Conservation (phyloP, 2,888 invertebrate species). For the Nineta flava region DNA sequence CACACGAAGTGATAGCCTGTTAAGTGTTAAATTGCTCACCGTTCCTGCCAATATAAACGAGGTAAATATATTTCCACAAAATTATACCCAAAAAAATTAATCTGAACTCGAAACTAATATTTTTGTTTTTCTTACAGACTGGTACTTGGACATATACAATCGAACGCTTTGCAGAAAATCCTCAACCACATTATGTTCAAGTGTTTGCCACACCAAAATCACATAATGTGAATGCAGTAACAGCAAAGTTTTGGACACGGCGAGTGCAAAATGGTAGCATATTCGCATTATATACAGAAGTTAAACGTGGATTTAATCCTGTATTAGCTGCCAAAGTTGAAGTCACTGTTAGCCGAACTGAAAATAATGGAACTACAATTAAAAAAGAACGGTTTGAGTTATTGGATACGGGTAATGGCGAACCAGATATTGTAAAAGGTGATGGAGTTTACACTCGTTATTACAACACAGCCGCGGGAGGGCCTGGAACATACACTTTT, state of each 20-base stretch:
- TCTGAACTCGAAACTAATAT: not conserved
- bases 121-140: conserved; percentile 21
- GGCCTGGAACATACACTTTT: conserved; percentile 33
- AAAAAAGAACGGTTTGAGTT: conserved; percentile 30
- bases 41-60: conserved; percentile 34
- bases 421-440: conserved; percentile 44
- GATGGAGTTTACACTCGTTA: conserved; percentile 51
- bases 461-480: conserved; percentile 30
- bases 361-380: conserved; percentile 21
- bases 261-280: conserved; percentile 25
- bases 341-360: conserved; percentile 28
- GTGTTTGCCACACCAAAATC: conserved; percentile 37
- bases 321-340: conserved; percentile 39
- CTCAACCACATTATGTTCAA: conserved; percentile 42
- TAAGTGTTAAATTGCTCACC: conserved; percentile 33
- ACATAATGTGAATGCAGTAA: conserved; percentile 26
- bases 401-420: conserved; percentile 42
- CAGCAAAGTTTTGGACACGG: conserved; percentile 31
- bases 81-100: not conserved
- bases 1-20: conserved; percentile 30
- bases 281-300: conserved; percentile 34
- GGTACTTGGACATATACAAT: conserved; percentile 43
- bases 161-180: conserved; percentile 37
- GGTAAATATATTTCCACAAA: conserved; percentile 16
- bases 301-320: conserved; percentile 36